These are phyloP conservation scores for Troglohyphantes excavatus DNA, from an alignment of 2,888 invertebrate species.

Conservation along the genomic window DNA sequence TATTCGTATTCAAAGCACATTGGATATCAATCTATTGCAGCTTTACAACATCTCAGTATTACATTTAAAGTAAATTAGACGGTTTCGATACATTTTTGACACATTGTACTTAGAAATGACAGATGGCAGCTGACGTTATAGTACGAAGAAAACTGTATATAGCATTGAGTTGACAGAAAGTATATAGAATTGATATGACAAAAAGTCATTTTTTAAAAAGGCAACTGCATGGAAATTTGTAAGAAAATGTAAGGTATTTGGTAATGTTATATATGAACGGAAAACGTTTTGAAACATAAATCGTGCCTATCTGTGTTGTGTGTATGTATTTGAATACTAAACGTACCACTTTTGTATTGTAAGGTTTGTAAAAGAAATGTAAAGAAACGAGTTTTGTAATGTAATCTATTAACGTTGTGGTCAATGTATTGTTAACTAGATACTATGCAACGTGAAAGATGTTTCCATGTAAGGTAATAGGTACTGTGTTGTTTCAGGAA, in stretches of 20 bases:
- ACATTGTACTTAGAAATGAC: neutral
- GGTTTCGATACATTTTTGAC: neutral
- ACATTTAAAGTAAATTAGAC: neutral
- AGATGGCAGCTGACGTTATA: neutral
- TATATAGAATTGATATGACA: too few species aligned
- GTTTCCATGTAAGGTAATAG: too few species aligned
- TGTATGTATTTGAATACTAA: neutral
- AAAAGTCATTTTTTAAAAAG: neutral
- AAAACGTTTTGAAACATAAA: too few species aligned
- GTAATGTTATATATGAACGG: too few species aligned
- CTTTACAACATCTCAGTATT: neutral
- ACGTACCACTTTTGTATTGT: neutral
- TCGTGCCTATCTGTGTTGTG: neutral
- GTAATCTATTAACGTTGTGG: neutral
- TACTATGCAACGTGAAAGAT: neutral
- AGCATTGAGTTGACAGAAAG: neutral
- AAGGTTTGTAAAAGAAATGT: neutral
- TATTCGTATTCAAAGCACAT: too few species aligned
- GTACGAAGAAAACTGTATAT: neutral
- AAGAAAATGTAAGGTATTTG: neutral
- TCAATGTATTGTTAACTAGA: neutral
- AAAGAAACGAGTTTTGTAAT: neutral
- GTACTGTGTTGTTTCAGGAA: too few species aligned
- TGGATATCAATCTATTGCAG: neutral
- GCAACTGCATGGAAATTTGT: neutral